Conservation (phyloP, 2,797 vertebrate species). For the Enteromius radiatus region DNA sequence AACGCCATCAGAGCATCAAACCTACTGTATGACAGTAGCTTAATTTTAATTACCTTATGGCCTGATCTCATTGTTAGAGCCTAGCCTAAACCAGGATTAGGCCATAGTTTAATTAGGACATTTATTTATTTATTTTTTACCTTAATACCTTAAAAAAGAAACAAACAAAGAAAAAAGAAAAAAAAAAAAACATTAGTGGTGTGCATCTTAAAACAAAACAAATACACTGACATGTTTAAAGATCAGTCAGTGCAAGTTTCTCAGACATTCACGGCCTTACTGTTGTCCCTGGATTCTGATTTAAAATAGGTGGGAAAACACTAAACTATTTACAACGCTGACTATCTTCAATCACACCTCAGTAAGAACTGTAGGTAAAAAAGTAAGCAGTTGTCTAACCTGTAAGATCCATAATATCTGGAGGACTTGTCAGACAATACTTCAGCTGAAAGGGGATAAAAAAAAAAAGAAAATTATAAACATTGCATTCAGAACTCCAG, state of each 20-base stretch:
- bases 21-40: too few species aligned
- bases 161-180: too few species aligned
- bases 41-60: too few species aligned
- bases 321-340: not conserved
- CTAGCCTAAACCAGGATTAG: too few species aligned
- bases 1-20: not conserved
- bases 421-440: not conserved
- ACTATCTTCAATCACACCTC: not conserved
- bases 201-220: too few species aligned
- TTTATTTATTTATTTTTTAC: too few species aligned
- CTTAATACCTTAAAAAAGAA: too few species aligned
- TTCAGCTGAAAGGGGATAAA: not conserved
- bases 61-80: too few species aligned
- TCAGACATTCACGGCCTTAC: not conserved
- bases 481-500: not conserved
- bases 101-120: too few species aligned
- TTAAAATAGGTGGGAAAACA: not conserved
- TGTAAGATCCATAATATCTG: slow-evolving; percentile 1
- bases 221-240: too few species aligned
- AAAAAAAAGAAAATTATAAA: not conserved
- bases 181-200: too few species aligned
- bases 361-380: not conserved
- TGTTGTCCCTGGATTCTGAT: not conserved
- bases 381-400: not conserved
- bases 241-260: too few species aligned